Evolutionary conservation across 1,140 invertebrate genomes (phyloP), one percentile per base, ranked within the genome.

Genomic region (Aphelinus certus): DNA sequence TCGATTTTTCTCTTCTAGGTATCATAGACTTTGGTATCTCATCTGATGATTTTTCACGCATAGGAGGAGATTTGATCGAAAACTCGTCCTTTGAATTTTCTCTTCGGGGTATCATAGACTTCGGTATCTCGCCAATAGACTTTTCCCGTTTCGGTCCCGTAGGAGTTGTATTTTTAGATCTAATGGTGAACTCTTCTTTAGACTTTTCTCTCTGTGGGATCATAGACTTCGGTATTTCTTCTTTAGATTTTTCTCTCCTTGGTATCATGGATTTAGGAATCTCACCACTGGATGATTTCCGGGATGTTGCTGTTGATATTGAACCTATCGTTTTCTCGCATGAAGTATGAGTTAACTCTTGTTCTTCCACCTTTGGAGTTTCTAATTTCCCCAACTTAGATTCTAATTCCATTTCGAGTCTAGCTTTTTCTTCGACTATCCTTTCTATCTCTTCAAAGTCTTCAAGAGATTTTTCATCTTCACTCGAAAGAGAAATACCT

Each of bases 201-300:
- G 71, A 67, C 67, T 72, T 72, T 73, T 77, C 57, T 79, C 76
- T 66, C 9, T 9, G 45, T 70, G 57, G 6, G 10, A 63, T 63
- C 76, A 69, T 70, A 71, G 56, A 76, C 66, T 71, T 78, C 61
- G 57, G 78, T 76, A 65, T 75, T 45, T 74, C 72, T 7, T 53
- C 68, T 45, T 51, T 43, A 2, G 68, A 26, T 66, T 58, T 53
- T 79, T 82, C 1, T 78, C 68, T 42, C 9, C 26, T 49, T 55
- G 64, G 64, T 43, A 58, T 58, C 46, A 69, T 69, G 47, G 56
- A 57, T 58, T 69, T 56, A 1, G 67, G 67, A 10, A 67, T 55
- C 56, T 55, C 64, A 43, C 42, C 64, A 26, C 26, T 26, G 3
- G 7, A 46, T 5, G 57, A 60, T 26, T 26, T 26, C 26, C 26